Conservation (phyloP, 2,888 invertebrate genomes). For the Lasioglossum pauxillum region DNA sequence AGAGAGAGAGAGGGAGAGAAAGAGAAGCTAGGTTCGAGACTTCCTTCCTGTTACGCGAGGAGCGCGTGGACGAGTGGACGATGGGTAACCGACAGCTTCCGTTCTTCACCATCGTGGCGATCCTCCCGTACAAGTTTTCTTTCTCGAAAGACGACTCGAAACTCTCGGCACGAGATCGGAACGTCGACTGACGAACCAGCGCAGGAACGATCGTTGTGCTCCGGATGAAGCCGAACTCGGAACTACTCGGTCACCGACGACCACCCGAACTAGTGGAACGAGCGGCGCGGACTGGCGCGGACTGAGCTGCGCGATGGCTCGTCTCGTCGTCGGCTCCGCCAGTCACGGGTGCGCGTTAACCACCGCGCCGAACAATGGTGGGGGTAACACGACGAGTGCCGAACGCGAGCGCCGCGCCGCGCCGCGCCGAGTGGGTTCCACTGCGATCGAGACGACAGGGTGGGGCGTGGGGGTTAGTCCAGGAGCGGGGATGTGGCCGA, state of each 20-base stretch:
- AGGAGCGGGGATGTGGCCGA: slow-evolving; percentile 51
- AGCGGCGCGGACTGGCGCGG: slow-evolving; percentile 80
- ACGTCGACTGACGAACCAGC: slow-evolving; percentile 3
- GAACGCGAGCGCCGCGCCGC: not conserved
- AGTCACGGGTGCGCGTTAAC: slow-evolving; percentile 61
- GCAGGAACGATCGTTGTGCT: slow-evolving; percentile 2
- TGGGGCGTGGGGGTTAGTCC: slow-evolving; percentile 42
- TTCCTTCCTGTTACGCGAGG: slow-evolving; percentile 48
- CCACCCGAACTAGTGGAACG: slow-evolving; percentile 70
- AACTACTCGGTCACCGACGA: slow-evolving; percentile 11
- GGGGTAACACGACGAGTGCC: slow-evolving; percentile 14
- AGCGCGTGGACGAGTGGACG: slow-evolving; percentile 9
- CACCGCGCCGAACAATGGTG: slow-evolving; percentile 37
- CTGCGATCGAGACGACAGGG: slow-evolving; percentile 18
- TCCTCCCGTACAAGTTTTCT: not conserved
- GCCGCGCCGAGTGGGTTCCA: slow-evolving; percentile 34
- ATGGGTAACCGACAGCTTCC: not conserved
- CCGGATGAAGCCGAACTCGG: slow-evolving; percentile 32
- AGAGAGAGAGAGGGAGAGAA: slow-evolving; percentile 19
- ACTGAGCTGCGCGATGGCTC: slow-evolving; percentile 77
- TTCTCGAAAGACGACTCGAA: slow-evolving; percentile 15
- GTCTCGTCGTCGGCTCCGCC: slow-evolving; percentile 51
- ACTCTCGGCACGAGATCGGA: slow-evolving; percentile 10
- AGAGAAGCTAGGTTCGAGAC: slow-evolving; percentile 28
- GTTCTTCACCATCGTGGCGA: slow-evolving; percentile 12